Evolutionary conservation across 2,113 vertebrate genomes (phyloP).

Genomic region (Triplophysa siluroides): DNA sequence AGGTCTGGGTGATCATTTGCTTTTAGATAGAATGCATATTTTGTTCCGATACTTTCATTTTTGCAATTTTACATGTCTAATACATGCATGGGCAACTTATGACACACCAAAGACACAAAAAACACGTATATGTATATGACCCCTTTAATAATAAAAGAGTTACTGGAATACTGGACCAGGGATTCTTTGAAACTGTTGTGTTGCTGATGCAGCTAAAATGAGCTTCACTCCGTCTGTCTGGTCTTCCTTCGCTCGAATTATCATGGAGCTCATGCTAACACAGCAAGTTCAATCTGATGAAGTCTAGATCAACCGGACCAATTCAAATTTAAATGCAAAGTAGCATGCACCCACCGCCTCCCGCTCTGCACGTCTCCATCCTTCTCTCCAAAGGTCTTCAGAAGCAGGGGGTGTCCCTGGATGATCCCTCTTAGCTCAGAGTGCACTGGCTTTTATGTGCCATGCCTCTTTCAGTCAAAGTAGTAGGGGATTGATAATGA

Average conservation of each 20-base stretch:
- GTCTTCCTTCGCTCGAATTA: background rate
- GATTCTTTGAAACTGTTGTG: background rate
- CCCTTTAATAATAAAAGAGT: background rate
- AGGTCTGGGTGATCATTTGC: no score
- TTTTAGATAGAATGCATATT: no score
- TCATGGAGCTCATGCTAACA: slow-evolving; percentile 12
- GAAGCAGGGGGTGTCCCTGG: background rate
- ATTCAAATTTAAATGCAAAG: slow-evolving; percentile 66
- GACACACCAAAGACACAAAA: no score
- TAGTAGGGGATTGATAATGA: slow-evolving; percentile 39
- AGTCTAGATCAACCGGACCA: slow-evolving; percentile 10
- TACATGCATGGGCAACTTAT: background rate
- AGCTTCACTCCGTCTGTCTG: background rate
- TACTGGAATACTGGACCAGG: background rate
- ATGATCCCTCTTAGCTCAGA: background rate
- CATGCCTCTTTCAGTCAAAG: slow-evolving; percentile 25
- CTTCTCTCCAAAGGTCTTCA: background rate
- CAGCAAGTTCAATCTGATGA: slow-evolving; percentile 40
- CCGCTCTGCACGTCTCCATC: background rate
- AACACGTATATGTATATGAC: no score
- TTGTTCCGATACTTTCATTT: no score
- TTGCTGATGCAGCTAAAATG: background rate
- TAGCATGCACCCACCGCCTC: slow-evolving; percentile 25
- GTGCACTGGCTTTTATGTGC: background rate
- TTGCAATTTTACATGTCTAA: no score